Conservation (phyloP, 2,888 invertebrate genomes). For the Chirona hameri region DNA sequence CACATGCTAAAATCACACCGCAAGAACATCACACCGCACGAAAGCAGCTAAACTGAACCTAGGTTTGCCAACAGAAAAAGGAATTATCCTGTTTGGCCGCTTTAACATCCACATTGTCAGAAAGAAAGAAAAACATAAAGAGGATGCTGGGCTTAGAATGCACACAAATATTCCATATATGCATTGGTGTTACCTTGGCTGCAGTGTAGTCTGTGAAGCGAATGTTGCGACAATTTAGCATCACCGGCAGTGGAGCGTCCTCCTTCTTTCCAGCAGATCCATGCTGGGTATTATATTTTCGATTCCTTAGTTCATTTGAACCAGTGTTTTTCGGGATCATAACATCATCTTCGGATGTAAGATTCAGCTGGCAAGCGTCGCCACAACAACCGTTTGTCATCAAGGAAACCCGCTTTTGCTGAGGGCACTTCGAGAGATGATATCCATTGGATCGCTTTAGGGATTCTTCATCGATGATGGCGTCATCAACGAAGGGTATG, state of each 20-base stretch:
- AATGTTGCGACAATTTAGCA: not conserved
- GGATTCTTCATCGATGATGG: no score
- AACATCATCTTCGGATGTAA: not conserved
- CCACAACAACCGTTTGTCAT: not conserved
- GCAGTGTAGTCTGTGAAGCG: slow-evolving; percentile 1
- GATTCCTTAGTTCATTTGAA: not conserved
- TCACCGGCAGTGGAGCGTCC: not conserved
- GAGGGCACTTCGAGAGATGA: no score
- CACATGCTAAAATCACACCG: no score
- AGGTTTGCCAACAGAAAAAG: no score
- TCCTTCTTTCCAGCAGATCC: not conserved
- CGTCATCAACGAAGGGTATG: not conserved
- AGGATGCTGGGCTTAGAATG: no score
- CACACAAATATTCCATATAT: no score
- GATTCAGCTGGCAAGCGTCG: not conserved
- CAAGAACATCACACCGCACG: no score
- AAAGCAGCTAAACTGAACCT: no score
- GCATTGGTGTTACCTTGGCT: not conserved
- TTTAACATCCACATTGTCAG: no score
- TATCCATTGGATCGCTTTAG: no score
- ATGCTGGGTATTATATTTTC: not conserved
- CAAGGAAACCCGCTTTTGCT: not conserved
- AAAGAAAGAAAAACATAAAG: no score
- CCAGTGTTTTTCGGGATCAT: not conserved
- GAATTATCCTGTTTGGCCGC: no score